These are phyloP conservation scores for Eurypyga helias DNA, from an alignment of 2,113 vertebrate species.

Conservation along the genomic window DNA sequence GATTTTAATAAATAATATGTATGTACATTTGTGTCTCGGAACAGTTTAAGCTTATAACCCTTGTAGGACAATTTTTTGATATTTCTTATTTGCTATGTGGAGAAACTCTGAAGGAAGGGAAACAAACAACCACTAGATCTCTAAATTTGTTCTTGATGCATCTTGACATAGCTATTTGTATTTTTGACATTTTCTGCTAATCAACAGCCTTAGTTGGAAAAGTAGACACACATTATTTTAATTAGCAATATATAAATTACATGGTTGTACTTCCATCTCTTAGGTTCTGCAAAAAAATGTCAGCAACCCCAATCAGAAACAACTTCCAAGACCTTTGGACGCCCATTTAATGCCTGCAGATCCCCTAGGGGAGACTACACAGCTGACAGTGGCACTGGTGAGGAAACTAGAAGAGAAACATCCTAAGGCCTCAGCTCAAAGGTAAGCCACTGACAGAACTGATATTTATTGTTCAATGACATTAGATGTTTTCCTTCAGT, in stretches of 20 bases:
- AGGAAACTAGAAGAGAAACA: conserved; percentile 84
- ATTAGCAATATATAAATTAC: conserved; percentile 33
- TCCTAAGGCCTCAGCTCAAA: conserved; percentile 87
- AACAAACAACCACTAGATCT: neutral
- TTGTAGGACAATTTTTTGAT: neutral
- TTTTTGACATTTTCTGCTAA: conserved; percentile 49
- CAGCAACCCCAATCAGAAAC: conserved; percentile 68
- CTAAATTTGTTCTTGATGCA: conserved; percentile 3
- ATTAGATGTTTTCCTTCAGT: conserved; percentile 93
- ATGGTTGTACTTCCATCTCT: conserved; percentile 50
- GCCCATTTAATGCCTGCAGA: conserved; percentile 71
- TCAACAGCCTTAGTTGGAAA: conserved; percentile 44
- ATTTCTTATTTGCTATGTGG: neutral
- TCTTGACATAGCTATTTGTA: conserved; percentile 51
- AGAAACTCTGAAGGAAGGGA: neutral
- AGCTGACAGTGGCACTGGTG: conserved; percentile 84
- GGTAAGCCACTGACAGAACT: conserved; percentile 88
- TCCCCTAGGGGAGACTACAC: conserved; percentile 71
- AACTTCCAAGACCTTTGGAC: conserved; percentile 72
- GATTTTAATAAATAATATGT: neutral
- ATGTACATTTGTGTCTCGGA: neutral
- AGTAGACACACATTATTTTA: conserved; percentile 45
- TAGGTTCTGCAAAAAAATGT: conserved; percentile 68
- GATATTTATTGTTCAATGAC: conserved; percentile 95
- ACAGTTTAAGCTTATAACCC: neutral